These are phyloP conservation scores for Girardia tigrina DNA, from an alignment of 2,888 invertebrate species.

Conservation along the genomic window DNA sequence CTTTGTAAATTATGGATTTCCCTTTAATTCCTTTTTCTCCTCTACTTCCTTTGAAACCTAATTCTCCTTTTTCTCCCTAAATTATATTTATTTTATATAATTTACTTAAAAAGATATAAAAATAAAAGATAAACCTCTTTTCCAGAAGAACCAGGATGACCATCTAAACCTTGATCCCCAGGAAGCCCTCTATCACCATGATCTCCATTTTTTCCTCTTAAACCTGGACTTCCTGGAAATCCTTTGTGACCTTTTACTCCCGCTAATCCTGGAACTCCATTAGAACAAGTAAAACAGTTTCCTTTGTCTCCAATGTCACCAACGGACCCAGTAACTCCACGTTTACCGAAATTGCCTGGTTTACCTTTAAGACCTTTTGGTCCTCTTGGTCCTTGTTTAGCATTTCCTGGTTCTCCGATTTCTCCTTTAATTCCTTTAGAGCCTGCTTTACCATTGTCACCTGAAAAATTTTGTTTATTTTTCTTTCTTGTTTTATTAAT, in stretches of 20 bases:
- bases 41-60: not conserved
- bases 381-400: not conserved
- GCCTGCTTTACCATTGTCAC: not conserved
- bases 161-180: conserved; percentile 21
- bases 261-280: not conserved
- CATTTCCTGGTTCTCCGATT: not conserved
- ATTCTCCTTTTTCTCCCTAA: not conserved
- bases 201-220: not conserved
- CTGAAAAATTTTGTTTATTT: not conserved
- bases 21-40: not conserved
- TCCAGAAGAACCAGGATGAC: not conserved
- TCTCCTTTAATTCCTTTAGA: not conserved
- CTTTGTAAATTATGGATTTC: not conserved
- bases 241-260: not conserved
- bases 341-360: not conserved
- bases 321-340: not conserved
- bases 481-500: no score
- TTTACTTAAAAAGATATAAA: no score
- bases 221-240: not conserved
- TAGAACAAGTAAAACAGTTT: not conserved
- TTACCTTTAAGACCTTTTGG: not conserved
- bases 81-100: no score
- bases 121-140: not conserved
- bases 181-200: not conserved
- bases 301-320: not conserved